Evolutionary conservation across 2,888 invertebrate species (phyloP), one percentile per base, ranked within the genome.

Genomic region (Sinhomidia bicolor): DNA sequence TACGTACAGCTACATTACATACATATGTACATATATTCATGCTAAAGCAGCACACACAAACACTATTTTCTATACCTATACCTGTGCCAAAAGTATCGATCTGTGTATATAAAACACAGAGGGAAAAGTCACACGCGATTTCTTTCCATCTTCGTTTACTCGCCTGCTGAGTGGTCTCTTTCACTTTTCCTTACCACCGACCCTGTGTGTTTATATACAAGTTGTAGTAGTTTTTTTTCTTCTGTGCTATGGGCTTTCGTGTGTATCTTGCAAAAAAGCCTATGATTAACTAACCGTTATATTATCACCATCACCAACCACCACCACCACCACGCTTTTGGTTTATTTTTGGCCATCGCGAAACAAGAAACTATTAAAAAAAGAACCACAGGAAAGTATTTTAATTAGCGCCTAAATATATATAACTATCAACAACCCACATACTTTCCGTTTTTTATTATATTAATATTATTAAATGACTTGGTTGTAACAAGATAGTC

Each of bases 61-160:
- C 17, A 41, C 68, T 20, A 36, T 26, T 9, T 60, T 5, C 41
- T 4, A 36, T 41, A n/a, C n/a, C 3, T 68, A 41, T 36, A 7
- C 7, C 23, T 32, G 54, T 41, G 71, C 84, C 76, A 76, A 83
- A 76, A n/a, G 29, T 85, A 84, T 84, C 74, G 84, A 84, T 84
- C 84, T 76, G 41, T 76, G n/a, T n/a, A n/a, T 76, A 76, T 26
- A 74, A 57, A 74, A 36, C 68, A 68, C 29, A 51, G 36, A 36
- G 68, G 10, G 20, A 68, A 68, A 68, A 36, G 51, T 65, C 32
- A 78, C 85, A 85, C 78, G 85, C 85, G 85, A 85, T 78, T 65
- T 51, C 74, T 17, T 76, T 60, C 32, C 60, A 74, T 51, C 26
- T 44, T 32, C 57, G 1, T n/a, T n/a, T 36, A 1, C 41, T 57